phyloP scores from a whole-genome alignment of 1,140 invertebrate species.

The Dinothrombium tinctorium region DNA sequence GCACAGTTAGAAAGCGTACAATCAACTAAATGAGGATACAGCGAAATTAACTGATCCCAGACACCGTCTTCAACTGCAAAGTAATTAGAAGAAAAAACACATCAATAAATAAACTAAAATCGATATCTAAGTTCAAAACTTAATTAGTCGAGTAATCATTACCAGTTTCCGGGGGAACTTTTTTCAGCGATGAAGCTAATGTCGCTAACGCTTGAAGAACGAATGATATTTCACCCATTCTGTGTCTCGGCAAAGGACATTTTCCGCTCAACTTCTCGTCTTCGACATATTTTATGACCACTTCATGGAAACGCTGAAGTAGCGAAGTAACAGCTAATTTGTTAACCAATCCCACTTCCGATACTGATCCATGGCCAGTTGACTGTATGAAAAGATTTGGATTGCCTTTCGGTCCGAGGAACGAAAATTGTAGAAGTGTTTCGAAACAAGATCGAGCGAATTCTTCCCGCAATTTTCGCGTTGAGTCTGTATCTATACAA shows the following conservation, averaged over 20 bases:
- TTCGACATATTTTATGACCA: constrained; percentile 59
- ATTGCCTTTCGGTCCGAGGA: constrained; percentile 19
- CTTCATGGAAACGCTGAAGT: constrained; percentile 73
- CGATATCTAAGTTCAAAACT: background rate
- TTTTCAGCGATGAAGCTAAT: constrained; percentile 68
- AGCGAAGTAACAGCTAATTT: constrained; percentile 69
- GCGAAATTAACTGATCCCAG: constrained; percentile 69
- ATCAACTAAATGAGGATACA: constrained; percentile 74
- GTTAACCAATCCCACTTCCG: constrained; percentile 32
- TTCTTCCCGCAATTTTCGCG: constrained; percentile 62
- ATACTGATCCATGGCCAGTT: constrained; percentile 20
- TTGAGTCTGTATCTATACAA: constrained; percentile 47
- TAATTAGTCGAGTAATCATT: constrained; percentile 14
- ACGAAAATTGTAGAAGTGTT: constrained; percentile 76
- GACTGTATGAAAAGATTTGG: constrained; percentile 13
- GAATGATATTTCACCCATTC: constrained; percentile 83
- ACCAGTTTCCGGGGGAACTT: constrained; percentile 62
- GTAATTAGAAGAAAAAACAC: constrained; percentile 10
- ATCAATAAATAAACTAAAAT: background rate
- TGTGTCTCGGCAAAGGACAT: constrained; percentile 67
- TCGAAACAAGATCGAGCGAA: constrained; percentile 91
- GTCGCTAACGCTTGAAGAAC: constrained; percentile 87
- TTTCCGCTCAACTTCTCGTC: constrained; percentile 70
- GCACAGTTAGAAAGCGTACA: constrained; percentile 46
- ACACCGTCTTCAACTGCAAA: constrained; percentile 51